Evolutionary conservation across 2,113 vertebrate species (phyloP), one percentile per base, ranked within the genome.

Genomic region (Papio anubis): DNA sequence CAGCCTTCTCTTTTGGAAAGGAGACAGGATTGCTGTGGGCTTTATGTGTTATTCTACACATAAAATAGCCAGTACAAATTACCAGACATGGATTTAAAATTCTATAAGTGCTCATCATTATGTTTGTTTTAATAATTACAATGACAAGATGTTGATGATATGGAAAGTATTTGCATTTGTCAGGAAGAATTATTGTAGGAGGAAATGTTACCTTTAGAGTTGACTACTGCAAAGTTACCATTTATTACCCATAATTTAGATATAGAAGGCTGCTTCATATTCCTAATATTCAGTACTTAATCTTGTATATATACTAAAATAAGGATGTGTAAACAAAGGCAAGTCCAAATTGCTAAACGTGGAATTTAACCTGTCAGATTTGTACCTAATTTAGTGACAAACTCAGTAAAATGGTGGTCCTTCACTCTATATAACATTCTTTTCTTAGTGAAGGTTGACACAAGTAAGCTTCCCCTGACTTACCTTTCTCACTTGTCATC

Each of bases 401-500:
- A 92, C 87, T 92, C 64, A 40, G 23, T 85, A 93, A 98, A 97
- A 96, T 96, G 96, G 98, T 93, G 92, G 93, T 55, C 94, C 76
- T 82, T 83, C 0, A 0, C 55, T 94, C 64, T 3, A 0, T 76
- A 30, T 96, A 8, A n/a, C 66, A 25, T 97, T 94, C 73, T 96
- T 73, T 81, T 89, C 79, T 96, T 98, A 97, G 96, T 89, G 57
- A 93, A 98, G 95, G 90, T 92, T 98, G 97, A 98, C 98, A 98
- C 92, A 96, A 97, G 95, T 95, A 98, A 98, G 97, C 96, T 98
- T 96, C 80, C 96, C 82, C 97, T 97, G 96, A 96, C 95, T 98
- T 97, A 98, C 97, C 98, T 98, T 98, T 99, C 98, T 99, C 99
- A 98, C 98, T 98, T 98, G 98, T 98, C 99, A 98, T 97, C 97